phyloP scores from a whole-genome alignment of 2,888 invertebrate species.

The Sesia apiformis region DNA sequence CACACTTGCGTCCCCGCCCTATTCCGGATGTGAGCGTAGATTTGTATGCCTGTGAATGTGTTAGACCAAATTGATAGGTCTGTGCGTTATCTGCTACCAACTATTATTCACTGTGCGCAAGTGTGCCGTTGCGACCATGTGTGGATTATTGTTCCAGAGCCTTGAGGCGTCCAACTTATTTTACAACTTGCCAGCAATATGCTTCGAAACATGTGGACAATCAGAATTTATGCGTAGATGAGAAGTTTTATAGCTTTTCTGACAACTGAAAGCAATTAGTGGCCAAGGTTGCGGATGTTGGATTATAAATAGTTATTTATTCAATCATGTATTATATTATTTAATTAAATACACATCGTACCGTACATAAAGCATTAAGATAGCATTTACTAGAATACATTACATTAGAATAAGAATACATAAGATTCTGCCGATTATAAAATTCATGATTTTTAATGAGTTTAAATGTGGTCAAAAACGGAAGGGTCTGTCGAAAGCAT shows the following conservation, averaged over 20 bases:
- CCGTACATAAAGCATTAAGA: too few relatives aligned
- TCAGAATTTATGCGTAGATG: conserved; percentile 49
- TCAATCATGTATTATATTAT: too few relatives aligned
- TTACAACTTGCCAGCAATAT: conserved; percentile 54
- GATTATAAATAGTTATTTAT: not conserved
- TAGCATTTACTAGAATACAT: too few relatives aligned
- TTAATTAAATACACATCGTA: too few relatives aligned
- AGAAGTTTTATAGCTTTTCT: conserved; percentile 37
- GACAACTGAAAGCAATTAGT: conserved; percentile 47
- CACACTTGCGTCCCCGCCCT: conserved; percentile 45
- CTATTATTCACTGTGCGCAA: conserved; percentile 31
- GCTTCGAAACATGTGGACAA: conserved; percentile 59
- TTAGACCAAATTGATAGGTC: conserved; percentile 63
- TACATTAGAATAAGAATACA: too few relatives aligned
- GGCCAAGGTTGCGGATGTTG: conserved; percentile 33
- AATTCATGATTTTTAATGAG: not conserved
- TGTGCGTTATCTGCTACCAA: conserved; percentile 40
- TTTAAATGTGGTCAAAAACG: conserved; percentile 8
- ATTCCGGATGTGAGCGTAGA: conserved; percentile 69
- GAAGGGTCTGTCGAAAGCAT: conserved; percentile 46
- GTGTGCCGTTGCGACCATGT: conserved; percentile 26
- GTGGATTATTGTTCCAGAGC: conserved; percentile 37
- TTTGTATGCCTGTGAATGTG: conserved; percentile 58
- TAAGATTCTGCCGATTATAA: too few relatives aligned
- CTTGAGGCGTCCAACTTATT: conserved; percentile 54